Conservation (phyloP, 2,797 vertebrate genomes). For the Sparidentex hasta region DNA sequence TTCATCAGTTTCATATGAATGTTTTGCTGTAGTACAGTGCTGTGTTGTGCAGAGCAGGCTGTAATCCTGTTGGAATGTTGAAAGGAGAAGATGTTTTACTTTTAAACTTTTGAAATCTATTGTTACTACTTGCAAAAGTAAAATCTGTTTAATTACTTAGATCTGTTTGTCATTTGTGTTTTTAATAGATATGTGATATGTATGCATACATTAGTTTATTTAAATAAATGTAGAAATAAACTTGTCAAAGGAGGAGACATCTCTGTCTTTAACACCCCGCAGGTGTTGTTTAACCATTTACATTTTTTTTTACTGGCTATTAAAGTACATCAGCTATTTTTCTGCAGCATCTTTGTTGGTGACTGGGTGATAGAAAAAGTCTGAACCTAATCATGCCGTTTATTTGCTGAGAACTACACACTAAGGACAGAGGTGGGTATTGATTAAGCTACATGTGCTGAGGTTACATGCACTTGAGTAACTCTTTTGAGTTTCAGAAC, state of each 20-base stretch:
- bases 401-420: too few relatives aligned
- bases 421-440: too few relatives aligned
- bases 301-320: neutral
- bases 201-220: neutral
- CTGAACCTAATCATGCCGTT: too few relatives aligned
- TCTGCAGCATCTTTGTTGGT: neutral
- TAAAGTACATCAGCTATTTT: neutral
- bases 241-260: neutral
- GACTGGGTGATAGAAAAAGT: too few relatives aligned
- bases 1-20: neutral
- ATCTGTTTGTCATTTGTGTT: neutral
- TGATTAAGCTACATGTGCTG: too few relatives aligned
- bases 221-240: neutral
- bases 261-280: neutral
- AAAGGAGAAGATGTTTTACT: neutral
- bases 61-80: too few relatives aligned
- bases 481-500: too few relatives aligned
- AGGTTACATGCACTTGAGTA: too few relatives aligned
- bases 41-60: too few relatives aligned
- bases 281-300: neutral
- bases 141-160: neutral
- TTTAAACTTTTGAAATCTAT: neutral
- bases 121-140: neutral
- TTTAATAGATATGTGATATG: neutral
- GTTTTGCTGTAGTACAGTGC: neutral